Percentiles rank a stretch among this genome's conserved stretches.
Evolutionary conservation across 2,797 vertebrate species (phyloP).

Genomic region (Moxostoma hubbsi): DNA sequence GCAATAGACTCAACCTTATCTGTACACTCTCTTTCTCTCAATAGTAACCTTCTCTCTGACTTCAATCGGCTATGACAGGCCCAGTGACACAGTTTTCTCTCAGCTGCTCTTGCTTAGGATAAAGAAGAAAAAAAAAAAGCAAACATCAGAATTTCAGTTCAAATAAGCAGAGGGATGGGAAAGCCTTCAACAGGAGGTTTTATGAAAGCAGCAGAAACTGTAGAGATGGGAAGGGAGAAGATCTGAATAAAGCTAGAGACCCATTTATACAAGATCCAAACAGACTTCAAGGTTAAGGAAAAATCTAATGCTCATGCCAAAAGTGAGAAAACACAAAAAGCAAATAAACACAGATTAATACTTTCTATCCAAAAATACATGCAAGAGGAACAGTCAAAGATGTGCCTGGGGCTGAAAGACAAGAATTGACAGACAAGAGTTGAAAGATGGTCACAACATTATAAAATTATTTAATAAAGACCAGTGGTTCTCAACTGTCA

Average conservation of each 20-base stretch:
- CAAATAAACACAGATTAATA: conserved; percentile 3
- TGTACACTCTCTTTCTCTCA: not conserved
- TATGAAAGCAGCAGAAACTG: conserved; percentile 10
- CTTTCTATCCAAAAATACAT: not conserved
- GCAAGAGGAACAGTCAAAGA: conserved; percentile 10
- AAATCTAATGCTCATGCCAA: conserved; percentile 41
- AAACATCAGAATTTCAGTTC: conserved; percentile 7
- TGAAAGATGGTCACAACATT: conserved; percentile 32
- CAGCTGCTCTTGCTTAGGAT: conserved; percentile 14
- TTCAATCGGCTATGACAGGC: conserved; percentile 1
- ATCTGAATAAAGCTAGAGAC: conserved; percentile 37
- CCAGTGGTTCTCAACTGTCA: too few species aligned
- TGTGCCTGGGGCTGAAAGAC: not conserved
- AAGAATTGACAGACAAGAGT: not conserved
- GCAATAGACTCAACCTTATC: not conserved
- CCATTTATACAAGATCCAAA: conserved; percentile 40
- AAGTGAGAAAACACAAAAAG: conserved; percentile 31
- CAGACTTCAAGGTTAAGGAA: conserved; percentile 47
- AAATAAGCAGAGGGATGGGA: not conserved
- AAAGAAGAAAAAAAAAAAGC: not conserved
- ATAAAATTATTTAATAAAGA: not conserved
- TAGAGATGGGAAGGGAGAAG: conserved; percentile 5
- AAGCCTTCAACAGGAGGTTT: conserved; percentile 30
- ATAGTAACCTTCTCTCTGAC: not conserved
- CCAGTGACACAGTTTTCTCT: not conserved